Evolutionary conservation across 2,888 invertebrate genomes (phyloP).

Genomic region (Leucophora obtusa): DNA sequence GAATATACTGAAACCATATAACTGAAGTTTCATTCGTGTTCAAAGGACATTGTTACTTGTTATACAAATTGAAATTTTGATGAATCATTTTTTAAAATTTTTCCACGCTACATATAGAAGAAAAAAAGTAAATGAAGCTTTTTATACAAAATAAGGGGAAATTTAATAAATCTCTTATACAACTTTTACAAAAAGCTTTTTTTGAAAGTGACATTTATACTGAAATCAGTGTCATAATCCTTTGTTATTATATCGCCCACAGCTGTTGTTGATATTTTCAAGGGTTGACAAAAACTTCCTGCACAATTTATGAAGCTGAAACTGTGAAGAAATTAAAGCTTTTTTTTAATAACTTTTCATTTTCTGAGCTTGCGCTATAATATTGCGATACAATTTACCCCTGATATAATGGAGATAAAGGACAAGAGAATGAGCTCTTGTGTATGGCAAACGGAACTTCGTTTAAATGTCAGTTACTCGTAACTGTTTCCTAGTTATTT

Average conservation of each 20-base stretch:
- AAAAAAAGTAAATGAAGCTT: neutral
- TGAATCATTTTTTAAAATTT: constrained; percentile 49
- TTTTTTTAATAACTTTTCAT: neutral
- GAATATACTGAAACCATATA: constrained; percentile 45
- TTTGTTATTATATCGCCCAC: constrained; percentile 34
- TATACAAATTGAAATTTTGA: constrained; percentile 43
- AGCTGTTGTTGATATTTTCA: constrained; percentile 49
- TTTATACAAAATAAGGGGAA: constrained; percentile 30
- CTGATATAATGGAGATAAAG: neutral
- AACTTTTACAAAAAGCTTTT: constrained; percentile 26
- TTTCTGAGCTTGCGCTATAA: neutral
- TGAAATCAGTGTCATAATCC: constrained; percentile 31
- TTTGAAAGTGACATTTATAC: constrained; percentile 14
- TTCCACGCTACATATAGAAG: neutral
- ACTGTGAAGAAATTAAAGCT: constrained; percentile 18
- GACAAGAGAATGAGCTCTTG: neutral
- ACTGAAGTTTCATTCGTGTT: constrained; percentile 38
- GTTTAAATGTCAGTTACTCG: constrained; percentile 5
- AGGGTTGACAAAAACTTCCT: constrained; percentile 35
- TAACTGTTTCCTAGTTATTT: constrained; percentile 10
- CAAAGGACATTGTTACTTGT: constrained; percentile 18
- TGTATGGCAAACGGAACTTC: neutral
- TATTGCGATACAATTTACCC: constrained; percentile 38
- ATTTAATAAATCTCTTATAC: constrained; percentile 41
- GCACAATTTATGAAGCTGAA: neutral